These are phyloP conservation scores for Pogonognathellus flavescens DNA, from an alignment of 1,140 invertebrate species.

Conservation along the genomic window DNA sequence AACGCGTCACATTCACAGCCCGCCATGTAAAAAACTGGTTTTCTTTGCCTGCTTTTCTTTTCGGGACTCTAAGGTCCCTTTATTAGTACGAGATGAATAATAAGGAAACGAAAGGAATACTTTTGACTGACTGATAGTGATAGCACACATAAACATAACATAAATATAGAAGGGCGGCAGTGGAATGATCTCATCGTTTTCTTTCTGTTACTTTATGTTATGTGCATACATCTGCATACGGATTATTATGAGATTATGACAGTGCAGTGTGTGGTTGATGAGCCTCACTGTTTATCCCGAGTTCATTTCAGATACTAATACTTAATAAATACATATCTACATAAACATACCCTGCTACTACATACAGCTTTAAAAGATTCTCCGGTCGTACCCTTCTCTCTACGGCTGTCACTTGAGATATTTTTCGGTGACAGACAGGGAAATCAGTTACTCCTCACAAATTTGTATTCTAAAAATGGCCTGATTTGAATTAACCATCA, in stretches of 20 bases:
- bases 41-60: neutral
- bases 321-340: too few species aligned
- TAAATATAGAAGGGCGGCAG: conserved; percentile 3
- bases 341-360: too few species aligned
- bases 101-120: conserved; percentile 17
- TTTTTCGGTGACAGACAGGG: conserved; percentile 62
- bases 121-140: neutral
- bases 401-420: conserved; percentile 59
- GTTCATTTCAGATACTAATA: neutral
- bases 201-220: conserved; percentile 4
- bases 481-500: conserved; percentile 43
- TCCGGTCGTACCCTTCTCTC: conserved; percentile 1
- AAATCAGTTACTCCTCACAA: conserved; percentile 61
- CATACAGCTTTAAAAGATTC: too few species aligned
- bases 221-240: conserved; percentile 28
- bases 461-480: conserved; percentile 65
- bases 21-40: neutral
- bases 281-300: neutral
- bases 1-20: conserved; percentile 10
- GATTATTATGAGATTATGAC: conserved; percentile 33
- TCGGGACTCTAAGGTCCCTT: conserved; percentile 28
- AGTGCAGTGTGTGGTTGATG: neutral
- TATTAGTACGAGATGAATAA: neutral
- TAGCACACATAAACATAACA: conserved; percentile 10
- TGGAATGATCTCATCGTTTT: neutral